These are phyloP conservation scores for Eudorcas thomsonii DNA, from an alignment of 2,113 vertebrate genomes.

Conservation along the genomic window DNA sequence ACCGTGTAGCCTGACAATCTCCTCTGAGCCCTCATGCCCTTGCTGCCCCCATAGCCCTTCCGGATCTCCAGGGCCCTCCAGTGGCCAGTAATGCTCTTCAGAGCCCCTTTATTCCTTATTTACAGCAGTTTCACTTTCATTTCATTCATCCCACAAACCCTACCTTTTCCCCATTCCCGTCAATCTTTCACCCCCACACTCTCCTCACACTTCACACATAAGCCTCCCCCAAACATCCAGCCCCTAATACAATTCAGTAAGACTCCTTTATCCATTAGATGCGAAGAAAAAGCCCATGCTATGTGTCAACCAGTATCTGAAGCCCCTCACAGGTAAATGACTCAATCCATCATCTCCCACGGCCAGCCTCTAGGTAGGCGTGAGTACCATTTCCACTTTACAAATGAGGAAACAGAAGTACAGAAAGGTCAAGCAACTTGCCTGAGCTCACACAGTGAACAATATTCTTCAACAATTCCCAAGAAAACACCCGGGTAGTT, in stretches of 20 bases:
- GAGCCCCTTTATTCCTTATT: background rate
- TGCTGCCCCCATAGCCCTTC: background rate
- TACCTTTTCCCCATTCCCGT: accelerated
- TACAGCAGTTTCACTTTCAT: background rate
- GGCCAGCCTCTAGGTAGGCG: background rate
- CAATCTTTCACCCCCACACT: background rate
- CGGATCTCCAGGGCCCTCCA: background rate
- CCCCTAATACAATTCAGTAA: background rate
- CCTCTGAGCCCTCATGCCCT: background rate
- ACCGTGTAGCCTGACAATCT: background rate
- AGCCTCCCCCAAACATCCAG: background rate
- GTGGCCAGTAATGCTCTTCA: background rate
- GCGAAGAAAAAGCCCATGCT: background rate
- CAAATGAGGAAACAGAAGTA: background rate
- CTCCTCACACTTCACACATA: background rate
- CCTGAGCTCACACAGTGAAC: background rate
- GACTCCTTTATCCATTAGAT: background rate
- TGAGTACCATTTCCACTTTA: background rate
- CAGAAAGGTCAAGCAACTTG: background rate
- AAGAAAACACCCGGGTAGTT: background rate
- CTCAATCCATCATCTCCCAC: background rate
- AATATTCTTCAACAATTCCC: background rate
- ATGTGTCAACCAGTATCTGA: accelerated
- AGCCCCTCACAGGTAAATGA: background rate
- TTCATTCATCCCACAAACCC: background rate